Conservation (phyloP, 2,113 vertebrate genomes). For the Bombycilla garrulus region DNA sequence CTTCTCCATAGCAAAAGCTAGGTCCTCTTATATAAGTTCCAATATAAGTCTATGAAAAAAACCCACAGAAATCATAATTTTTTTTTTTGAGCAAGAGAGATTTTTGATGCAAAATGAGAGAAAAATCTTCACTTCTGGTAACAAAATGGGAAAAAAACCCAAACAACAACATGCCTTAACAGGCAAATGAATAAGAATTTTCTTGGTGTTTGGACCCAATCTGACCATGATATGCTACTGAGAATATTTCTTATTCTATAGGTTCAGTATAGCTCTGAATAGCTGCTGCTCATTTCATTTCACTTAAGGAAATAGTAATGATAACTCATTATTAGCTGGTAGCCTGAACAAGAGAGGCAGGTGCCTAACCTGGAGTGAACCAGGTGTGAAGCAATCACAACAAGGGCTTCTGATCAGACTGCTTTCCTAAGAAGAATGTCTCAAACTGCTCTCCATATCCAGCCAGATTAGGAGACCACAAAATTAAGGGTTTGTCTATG, state of each 20-base stretch:
- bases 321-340: not conserved
- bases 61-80: accelerated
- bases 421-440: not conserved
- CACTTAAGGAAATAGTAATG: not conserved
- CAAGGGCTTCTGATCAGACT: not conserved
- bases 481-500: not conserved
- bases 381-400: not conserved
- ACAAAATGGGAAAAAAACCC: not conserved
- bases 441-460: not conserved
- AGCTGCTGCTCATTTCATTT: not conserved
- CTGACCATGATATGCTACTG: not conserved
- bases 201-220: not conserved
- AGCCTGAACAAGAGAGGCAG: not conserved
- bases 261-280: not conserved
- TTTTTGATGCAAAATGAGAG: not conserved
- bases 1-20: not conserved
- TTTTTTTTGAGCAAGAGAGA: not conserved
- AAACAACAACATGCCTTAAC: not conserved
- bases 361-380: not conserved
- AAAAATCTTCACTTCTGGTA: not conserved
- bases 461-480: not conserved
- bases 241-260: not conserved
- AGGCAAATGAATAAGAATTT: not conserved
- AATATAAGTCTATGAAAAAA: not conserved
- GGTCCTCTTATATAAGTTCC: not conserved